These are phyloP conservation scores for Ormyrus nitidulus DNA, from an alignment of 2,888 invertebrate species.

Conservation along the genomic window DNA sequence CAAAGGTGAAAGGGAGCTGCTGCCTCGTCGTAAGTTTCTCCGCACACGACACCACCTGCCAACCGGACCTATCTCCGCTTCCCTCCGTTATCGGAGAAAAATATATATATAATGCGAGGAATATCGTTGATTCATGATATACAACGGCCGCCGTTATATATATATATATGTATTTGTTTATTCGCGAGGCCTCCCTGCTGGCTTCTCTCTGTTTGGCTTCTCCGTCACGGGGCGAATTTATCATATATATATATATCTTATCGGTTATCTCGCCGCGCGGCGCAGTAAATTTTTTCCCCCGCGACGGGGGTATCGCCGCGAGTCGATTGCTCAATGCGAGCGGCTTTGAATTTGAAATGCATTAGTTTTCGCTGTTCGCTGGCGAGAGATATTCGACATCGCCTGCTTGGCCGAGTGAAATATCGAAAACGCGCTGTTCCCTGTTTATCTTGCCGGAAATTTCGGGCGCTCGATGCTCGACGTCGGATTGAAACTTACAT, in stretches of 20 bases:
- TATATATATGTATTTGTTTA: constrained; percentile 38
- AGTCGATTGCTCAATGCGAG: constrained; percentile 1
- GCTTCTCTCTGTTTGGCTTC: not conserved
- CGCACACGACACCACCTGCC: constrained; percentile 20
- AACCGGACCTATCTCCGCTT: not conserved
- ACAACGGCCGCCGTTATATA: constrained; percentile 7
- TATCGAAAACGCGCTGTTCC: too few species aligned
- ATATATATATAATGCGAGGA: constrained; percentile 24
- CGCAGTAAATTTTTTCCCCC: not conserved
- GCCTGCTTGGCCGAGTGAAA: too few species aligned
- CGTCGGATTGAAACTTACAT: too few species aligned
- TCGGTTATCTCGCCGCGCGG: constrained; percentile 19
- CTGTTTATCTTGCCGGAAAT: too few species aligned
- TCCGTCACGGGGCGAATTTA: constrained; percentile 20
- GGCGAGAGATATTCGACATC: too few species aligned
- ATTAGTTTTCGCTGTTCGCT: too few species aligned
- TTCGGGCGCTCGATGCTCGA: too few species aligned
- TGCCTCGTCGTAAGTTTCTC: not conserved
- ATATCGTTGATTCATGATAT: constrained; percentile 35
- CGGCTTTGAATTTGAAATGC: too few species aligned
- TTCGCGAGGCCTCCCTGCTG: not conserved
- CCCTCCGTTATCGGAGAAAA: constrained; percentile 4
- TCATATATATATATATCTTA: constrained; percentile 49
- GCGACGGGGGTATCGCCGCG: not conserved
- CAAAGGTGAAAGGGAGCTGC: constrained; percentile 9